Evolutionary conservation across 2,797 vertebrate genomes (phyloP).

Genomic region (Natrix natrix): DNA sequence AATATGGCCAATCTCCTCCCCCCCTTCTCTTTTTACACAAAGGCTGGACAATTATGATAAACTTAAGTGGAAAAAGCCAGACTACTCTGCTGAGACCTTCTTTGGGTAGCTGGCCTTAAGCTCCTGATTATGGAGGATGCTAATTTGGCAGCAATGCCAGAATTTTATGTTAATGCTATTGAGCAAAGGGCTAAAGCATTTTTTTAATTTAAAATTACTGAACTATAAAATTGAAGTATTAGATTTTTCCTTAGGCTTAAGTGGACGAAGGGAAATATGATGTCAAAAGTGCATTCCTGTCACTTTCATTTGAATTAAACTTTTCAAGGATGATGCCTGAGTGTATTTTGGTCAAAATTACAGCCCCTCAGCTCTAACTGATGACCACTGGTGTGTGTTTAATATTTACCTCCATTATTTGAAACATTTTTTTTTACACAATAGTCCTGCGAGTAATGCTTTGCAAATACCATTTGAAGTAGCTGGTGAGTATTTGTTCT

Average conservation of each 20-base stretch:
- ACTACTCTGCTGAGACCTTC: conserved; percentile 37
- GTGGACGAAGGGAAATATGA: conserved; percentile 60
- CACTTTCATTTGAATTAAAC: conserved; percentile 59
- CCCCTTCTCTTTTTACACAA: neutral
- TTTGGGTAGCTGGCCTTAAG: conserved; percentile 49
- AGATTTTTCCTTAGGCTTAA: conserved; percentile 53
- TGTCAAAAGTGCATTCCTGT: conserved; percentile 62
- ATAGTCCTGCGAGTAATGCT: neutral
- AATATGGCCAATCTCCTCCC: neutral
- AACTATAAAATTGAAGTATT: conserved; percentile 69
- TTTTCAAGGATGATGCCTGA: conserved; percentile 45
- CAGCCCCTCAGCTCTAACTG: conserved; percentile 13
- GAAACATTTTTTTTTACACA: neutral
- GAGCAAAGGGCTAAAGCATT: conserved; percentile 64
- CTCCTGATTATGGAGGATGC: conserved; percentile 52
- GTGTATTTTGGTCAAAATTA: conserved; percentile 45
- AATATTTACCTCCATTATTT: neutral
- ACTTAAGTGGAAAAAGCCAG: conserved; percentile 42
- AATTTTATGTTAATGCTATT: conserved; percentile 67
- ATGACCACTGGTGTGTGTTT: neutral
- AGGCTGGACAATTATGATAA: conserved; percentile 49
- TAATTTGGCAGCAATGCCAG: conserved; percentile 60
- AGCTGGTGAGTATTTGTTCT: neutral
- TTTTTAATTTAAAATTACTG: conserved; percentile 70
- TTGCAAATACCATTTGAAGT: neutral